phyloP scores from a whole-genome alignment of 1,140 invertebrate genomes.

The Polypedilum pembai region DNA sequence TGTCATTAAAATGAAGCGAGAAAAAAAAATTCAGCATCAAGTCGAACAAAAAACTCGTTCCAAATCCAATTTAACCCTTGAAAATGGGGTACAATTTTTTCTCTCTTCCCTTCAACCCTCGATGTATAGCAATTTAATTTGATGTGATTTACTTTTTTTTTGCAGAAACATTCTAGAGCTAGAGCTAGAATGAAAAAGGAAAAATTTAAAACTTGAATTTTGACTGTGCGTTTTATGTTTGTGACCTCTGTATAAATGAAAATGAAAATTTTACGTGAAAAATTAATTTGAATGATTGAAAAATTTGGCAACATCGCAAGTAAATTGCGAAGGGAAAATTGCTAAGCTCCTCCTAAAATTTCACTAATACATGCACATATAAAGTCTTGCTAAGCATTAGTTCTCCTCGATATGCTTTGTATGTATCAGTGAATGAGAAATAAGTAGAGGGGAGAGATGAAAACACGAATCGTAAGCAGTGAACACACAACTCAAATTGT shows the following conservation, averaged over 20 bases:
- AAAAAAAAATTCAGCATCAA: background rate
- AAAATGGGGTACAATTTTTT: background rate
- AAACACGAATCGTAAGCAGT: constrained; percentile 8
- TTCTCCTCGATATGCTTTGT: background rate
- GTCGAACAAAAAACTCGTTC: background rate
- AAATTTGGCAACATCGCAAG: background rate
- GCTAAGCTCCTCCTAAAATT: background rate
- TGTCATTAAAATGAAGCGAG: constrained; percentile 8
- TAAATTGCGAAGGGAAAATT: background rate
- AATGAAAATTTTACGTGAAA: background rate
- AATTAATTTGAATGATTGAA: background rate
- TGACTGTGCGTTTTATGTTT: constrained; percentile 12
- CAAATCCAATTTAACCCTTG: constrained; percentile 11
- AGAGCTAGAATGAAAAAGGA: background rate
- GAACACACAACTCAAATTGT: background rate
- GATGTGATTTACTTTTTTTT: background rate
- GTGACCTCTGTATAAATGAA: background rate
- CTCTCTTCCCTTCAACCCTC: background rate
- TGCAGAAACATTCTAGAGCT: no score
- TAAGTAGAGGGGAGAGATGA: background rate
- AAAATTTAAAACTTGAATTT: constrained; percentile 9
- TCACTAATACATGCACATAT: background rate
- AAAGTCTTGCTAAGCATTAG: background rate
- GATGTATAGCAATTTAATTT: constrained; percentile 26
- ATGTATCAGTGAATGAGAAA: background rate